Base-by-base conservation (phyloP, 2,888 invertebrate genomes). In the Drosophila stalkeri region DNA sequence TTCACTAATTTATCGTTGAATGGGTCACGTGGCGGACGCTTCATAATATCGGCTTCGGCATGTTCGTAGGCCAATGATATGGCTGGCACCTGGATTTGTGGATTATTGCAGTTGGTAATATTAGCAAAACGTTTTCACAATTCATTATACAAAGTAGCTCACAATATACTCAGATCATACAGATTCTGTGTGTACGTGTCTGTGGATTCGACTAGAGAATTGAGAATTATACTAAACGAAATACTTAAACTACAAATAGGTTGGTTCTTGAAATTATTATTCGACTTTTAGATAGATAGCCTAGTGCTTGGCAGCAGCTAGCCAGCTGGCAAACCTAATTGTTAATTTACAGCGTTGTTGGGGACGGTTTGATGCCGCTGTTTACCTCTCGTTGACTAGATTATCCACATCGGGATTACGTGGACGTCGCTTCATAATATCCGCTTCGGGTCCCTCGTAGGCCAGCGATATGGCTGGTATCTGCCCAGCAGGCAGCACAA, bases 351-450 rank as follows among this genome's bases (percentile, higher is more conserved):
- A 72, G 70, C 67, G 51, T 52, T 20, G n/a, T 37, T 31, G 23
- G 14, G 9, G 14, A 51, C 52, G 23, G 23, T 31, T 35, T n/a
- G 55, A 8, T 20, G 20, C 14, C 43, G 41, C 62, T 27, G 43
- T 75, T 96, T 96, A 98, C 98, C 99, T 98, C 96, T 97, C 97
- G 95, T 99, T 99, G 94, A 99, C 98, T 94, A 99, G 97, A 96
- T 98, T 98, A 95, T 99, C 98, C 94, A 96, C 96, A 94, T 96
- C 96, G 94, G 98, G 98, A 95, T 98, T 96, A 95, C 98, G 96
- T 94, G 98, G 98, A 94, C 97, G 96, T 94, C 98, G 96, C 96
- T 98, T 98, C 98, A 98, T 98, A 94, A 98, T 98, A 96, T 98
- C 98, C 94, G 97, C 97, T 95, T 98, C 98, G 93, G 98, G 97